These are phyloP conservation scores for Notolepis coatsorum DNA, from an alignment of 2,797 vertebrate species.

Conservation along the genomic window DNA sequence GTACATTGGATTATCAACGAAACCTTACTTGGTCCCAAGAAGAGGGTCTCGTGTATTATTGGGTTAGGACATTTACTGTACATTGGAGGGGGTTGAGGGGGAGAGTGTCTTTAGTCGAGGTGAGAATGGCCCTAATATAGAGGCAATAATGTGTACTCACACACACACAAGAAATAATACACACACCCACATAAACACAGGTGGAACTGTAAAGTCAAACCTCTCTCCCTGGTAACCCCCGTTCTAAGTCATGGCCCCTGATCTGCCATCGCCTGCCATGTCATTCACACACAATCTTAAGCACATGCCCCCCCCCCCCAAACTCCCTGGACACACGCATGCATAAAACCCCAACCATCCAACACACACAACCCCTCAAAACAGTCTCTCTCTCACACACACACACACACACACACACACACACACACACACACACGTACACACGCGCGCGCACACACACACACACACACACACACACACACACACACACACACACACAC, in stretches of 20 bases:
- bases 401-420: not conserved
- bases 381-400: too few species aligned
- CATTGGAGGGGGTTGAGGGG: too few species aligned
- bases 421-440: not conserved
- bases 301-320: not conserved
- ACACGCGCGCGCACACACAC: not conserved
- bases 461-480: not conserved
- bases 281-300: conserved; percentile 45
- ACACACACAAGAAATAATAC: conserved; percentile 17
- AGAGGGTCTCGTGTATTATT: too few species aligned
- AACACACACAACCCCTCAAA: conserved; percentile 10
- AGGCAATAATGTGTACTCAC: conserved; percentile 1
- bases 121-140: too few species aligned
- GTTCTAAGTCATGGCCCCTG: conserved; percentile 21
- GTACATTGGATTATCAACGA: too few species aligned
- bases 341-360: not conserved
- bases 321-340: not conserved
- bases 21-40: too few species aligned
- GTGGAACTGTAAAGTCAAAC: conserved; percentile 7
- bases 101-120: too few species aligned
- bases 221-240: conserved; percentile 30
- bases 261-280: conserved; percentile 34
- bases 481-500: not conserved
- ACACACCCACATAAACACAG: conserved; percentile 8
- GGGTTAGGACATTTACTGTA: too few species aligned